Conservation (phyloP, 2,888 invertebrate species). For the Apotomis betuletana region DNA sequence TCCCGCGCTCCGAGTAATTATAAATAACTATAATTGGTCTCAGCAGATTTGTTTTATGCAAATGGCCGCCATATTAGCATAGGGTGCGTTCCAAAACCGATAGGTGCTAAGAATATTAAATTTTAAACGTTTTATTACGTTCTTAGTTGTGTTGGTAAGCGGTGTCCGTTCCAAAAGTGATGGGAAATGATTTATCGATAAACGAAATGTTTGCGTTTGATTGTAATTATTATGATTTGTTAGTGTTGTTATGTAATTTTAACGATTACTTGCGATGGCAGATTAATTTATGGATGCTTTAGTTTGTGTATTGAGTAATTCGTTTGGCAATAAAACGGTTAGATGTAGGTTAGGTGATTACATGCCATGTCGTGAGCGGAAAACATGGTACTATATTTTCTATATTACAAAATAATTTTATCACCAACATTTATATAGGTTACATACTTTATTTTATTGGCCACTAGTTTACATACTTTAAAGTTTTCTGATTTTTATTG, state of each 20-base stretch:
- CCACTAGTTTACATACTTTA: too few relatives aligned
- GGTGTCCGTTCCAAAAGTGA: conserved; percentile 46
- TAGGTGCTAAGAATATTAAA: background rate
- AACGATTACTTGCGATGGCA: background rate
- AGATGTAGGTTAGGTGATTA: background rate
- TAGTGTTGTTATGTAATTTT: conserved; percentile 10
- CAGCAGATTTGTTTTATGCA: conserved; percentile 72
- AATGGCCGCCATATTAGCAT: conserved; percentile 68
- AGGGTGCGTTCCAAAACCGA: conserved; percentile 43
- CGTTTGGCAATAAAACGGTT: background rate
- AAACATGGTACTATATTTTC: too few relatives aligned
- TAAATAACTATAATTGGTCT: conserved; percentile 69
- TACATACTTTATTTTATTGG: too few relatives aligned
- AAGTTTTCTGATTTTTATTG: too few relatives aligned
- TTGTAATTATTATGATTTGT: conserved; percentile 33
- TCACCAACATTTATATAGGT: too few relatives aligned
- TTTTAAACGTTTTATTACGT: background rate
- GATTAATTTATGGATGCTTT: conserved; percentile 6
- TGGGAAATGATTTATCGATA: conserved; percentile 41
- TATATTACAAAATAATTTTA: too few relatives aligned
- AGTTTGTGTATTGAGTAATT: background rate
- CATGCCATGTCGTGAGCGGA: too few relatives aligned
- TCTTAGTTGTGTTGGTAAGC: background rate
- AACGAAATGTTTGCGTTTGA: conserved; percentile 5
- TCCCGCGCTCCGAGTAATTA: conserved; percentile 65